phyloP scores from a whole-genome alignment of 2,113 vertebrate species.

The Scopus umbretta region DNA sequence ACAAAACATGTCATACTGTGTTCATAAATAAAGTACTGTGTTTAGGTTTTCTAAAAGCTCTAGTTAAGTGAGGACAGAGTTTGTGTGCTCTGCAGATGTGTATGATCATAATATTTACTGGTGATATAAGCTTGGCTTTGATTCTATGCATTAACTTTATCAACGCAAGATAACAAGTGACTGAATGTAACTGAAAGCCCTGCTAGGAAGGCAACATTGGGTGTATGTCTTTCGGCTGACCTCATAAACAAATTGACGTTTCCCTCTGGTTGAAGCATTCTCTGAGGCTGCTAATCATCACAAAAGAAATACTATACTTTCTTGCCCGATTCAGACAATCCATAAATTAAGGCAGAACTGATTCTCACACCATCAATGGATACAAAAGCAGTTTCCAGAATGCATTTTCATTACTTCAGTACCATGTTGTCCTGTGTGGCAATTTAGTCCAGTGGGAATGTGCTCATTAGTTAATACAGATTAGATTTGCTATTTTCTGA shows the following conservation, averaged over 20 bases:
- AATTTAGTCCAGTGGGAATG: neutral
- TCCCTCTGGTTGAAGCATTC: neutral
- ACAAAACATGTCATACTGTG: slow-evolving; percentile 17
- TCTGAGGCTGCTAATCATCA: slow-evolving; percentile 22
- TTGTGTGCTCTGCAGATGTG: slow-evolving; percentile 52
- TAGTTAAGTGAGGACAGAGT: slow-evolving; percentile 38
- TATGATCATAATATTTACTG: slow-evolving; percentile 65
- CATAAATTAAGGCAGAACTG: neutral
- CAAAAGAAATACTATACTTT: slow-evolving; percentile 2
- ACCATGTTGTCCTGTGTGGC: neutral
- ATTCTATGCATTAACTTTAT: slow-evolving; percentile 67
- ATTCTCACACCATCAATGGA: neutral
- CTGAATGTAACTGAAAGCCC: neutral
- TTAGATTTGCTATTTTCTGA: neutral
- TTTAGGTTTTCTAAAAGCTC: slow-evolving; percentile 58
- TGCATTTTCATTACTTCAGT: neutral
- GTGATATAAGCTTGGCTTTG: slow-evolving; percentile 56
- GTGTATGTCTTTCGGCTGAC: neutral
- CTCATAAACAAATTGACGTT: slow-evolving; percentile 25
- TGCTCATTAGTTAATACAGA: neutral
- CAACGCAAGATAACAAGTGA: slow-evolving; percentile 50
- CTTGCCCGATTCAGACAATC: neutral
- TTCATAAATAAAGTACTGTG: slow-evolving; percentile 53
- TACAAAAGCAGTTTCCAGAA: neutral
- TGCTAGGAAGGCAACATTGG: neutral